Percentiles rank a stretch among this genome's conserved stretches.
phyloP scores from a whole-genome alignment of 2,888 invertebrate genomes.

The Caenorhabditis becei region DNA sequence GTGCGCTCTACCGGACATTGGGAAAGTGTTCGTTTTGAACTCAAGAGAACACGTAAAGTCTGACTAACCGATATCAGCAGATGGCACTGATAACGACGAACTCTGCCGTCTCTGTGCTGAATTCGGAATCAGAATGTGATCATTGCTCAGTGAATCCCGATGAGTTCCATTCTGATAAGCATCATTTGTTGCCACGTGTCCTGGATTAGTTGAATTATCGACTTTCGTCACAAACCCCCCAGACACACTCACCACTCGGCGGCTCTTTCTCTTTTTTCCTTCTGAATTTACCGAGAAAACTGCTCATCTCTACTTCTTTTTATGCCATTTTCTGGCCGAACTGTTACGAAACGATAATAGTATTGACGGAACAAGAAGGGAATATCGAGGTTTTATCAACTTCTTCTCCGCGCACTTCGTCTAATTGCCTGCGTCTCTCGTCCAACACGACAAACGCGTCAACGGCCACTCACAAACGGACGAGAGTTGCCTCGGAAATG shows the following conservation, averaged over 20 bases:
- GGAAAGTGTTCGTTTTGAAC: background rate
- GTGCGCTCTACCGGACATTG: background rate
- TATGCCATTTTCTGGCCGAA: conserved; percentile 10
- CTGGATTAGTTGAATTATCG: conserved; percentile 26
- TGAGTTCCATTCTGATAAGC: conserved; percentile 26
- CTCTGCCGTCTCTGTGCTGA: conserved; percentile 16
- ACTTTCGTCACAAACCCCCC: background rate
- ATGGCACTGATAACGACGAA: conserved; percentile 25
- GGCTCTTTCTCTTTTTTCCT: conserved; percentile 42
- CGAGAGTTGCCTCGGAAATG: background rate
- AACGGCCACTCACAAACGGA: conserved; percentile 25
- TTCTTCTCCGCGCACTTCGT: conserved; percentile 39
- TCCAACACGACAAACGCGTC: conserved; percentile 52
- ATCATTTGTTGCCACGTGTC: conserved; percentile 24
- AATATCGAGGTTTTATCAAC: conserved; percentile 38
- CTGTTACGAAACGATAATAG: background rate
- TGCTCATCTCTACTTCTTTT: conserved; percentile 40
- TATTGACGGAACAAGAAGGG: background rate
- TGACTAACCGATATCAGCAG: conserved; percentile 47
- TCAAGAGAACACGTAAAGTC: background rate
- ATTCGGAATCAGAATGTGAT: conserved; percentile 51
- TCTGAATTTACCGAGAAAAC: conserved; percentile 59
- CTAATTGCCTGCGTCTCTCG: conserved; percentile 44
- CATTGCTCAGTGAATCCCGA: conserved; percentile 47
- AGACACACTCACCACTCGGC: conserved; percentile 22